Conservation (phyloP, 2,888 invertebrate species). For the Archips crataeganus region DNA sequence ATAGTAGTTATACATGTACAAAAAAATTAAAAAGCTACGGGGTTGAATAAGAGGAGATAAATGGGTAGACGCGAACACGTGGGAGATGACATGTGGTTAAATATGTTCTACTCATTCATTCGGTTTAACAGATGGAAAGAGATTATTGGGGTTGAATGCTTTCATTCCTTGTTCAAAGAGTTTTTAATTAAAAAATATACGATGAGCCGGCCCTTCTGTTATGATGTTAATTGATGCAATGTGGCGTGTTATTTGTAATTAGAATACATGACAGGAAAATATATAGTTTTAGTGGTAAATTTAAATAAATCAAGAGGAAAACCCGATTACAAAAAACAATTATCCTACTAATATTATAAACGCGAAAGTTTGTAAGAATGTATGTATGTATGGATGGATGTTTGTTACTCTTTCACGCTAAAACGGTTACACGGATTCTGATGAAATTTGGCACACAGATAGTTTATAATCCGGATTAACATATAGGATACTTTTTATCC, state of each 20-base stretch:
- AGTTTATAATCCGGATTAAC: too few species aligned
- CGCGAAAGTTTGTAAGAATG: too few species aligned
- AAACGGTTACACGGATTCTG: too few species aligned
- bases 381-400: too few species aligned
- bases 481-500: too few species aligned
- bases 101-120: conserved; percentile 61
- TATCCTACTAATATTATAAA: too few species aligned
- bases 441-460: too few species aligned
- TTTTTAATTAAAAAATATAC: conserved; percentile 32
- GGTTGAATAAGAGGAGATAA: conserved; percentile 56
- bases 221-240: neutral
- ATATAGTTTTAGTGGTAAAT: too few species aligned
- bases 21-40: conserved; percentile 34
- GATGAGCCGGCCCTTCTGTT: neutral
- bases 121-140: conserved; percentile 55
- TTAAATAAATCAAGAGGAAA: too few species aligned
- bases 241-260: neutral
- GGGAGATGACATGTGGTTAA: conserved; percentile 70
- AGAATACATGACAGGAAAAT: neutral
- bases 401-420: too few species aligned
- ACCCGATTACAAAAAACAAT: too few species aligned
- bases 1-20: conserved; percentile 11
- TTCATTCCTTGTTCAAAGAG: conserved; percentile 48
- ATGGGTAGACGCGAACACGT: conserved; percentile 54
- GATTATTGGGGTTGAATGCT: conserved; percentile 59